Base-by-base conservation (phyloP, 1,140 invertebrate species). In the Coboldia fuscipes region DNA sequence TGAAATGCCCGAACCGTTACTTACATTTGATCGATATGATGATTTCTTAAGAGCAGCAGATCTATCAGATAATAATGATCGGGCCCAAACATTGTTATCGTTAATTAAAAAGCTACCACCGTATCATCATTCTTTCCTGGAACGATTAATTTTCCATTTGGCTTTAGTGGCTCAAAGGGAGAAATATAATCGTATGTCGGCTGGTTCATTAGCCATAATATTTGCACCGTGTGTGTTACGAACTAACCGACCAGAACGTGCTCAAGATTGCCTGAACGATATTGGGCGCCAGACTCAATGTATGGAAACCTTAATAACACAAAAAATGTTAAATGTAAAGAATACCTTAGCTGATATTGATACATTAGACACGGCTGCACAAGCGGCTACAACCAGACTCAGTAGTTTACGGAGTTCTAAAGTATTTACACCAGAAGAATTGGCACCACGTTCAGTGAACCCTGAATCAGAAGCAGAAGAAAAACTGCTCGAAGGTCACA, bases 141-240 rank as follows among this genome's bases (percentile, higher is more conserved):
- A 94, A 56, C 64, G 90, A 39, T 56, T 97, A 28, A 79, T 93
- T 46, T 93, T 93, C 47, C 90, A 97, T 60, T 57, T 97, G 41
- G 84, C 88, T 1, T 68, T 81, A 40, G 82, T 93, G 2, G 83
- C 84, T 0, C 58, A 77, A 13, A 73, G 85, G 44, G 86, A 93
- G 58, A 66, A 81, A 21, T 74, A 75, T 36, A 96, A 94, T 57
- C 71, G 83, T 37, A 97, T 97, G 90, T 83, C 75, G 40, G 66
- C 83, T 0, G 82, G 81, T 44, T 81, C 84, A 26, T 57, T 97
- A 34, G 84, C 90, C 13, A 90, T 94, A 42, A 84, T 96, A 29
- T 94, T 94, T 61, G 86, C 88, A 9, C 90, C 90, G 6, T 93
- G 86, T 56, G 80, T 96, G 33, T 59, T 96, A 36, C 64, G 86